Base-by-base conservation (phyloP, 2,888 invertebrate species). In the Drosophila pseudotakahashii region DNA sequence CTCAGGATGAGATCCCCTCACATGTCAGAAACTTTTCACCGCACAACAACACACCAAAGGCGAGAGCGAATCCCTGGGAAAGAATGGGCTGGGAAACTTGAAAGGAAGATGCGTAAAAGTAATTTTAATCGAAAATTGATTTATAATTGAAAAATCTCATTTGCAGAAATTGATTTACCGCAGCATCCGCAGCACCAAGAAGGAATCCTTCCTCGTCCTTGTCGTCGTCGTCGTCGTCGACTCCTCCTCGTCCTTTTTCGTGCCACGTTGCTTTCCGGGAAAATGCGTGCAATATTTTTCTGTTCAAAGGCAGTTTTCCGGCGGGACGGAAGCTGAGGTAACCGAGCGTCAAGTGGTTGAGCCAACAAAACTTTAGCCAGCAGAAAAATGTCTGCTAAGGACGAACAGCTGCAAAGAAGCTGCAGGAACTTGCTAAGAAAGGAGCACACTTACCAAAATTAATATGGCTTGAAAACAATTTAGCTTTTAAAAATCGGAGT, bases 41-140 rank as follows among this genome's bases (percentile, higher is more conserved):
- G 23, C 51, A 51, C 50, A 51, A 48, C 37, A 62, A 48, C 37
- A 62, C n/a, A 63, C n/a, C n/a, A 63, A 45, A 54, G 41, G 55
- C 14, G 11, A 32, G 11, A 16, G 42, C 26, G 23, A 13, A 11
- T 11, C 16, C 30, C 47, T 11, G 41, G 9, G 23, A 14, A 42
- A 39, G 58, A 32, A 32, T n/a, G 23, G 26, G 50, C 16, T 48
- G 34, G 19, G 50, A 10, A 36, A 73, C 72, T 75, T 73, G 69
- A 82, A 71, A 75, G 66, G 75, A 79, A 88, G 79, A 78, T 89
- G 88, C 84, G 89, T 89, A 89, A 88, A 92, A 91, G 90, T 89
- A 91, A 91, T 91, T 91, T 92, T 91, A 91, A 91, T 91, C 90
- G 92, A 91, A 92, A 92, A 92, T 92, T 91, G 91, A 92, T 92